Conservation (phyloP, 1,140 invertebrate genomes). For the Meteorus sp. region DNA sequence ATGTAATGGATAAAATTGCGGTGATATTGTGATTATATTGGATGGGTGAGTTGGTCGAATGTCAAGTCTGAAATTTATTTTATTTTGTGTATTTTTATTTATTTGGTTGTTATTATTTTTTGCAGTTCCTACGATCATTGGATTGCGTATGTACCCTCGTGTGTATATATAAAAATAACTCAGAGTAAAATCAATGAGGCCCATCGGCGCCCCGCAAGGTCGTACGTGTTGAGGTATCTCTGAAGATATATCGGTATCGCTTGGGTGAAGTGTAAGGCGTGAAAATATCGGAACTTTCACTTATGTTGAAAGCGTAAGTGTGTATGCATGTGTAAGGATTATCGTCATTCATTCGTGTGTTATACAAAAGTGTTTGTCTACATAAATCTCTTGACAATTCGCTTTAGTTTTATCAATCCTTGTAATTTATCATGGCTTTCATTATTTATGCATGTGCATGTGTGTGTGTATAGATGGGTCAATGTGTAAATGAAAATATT, state of each 20-base stretch:
- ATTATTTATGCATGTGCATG: too few relatives aligned
- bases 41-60: too few relatives aligned
- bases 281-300: conserved; percentile 27
- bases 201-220: conserved; percentile 20
- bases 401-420: too few relatives aligned
- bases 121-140: neutral
- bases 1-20: too few relatives aligned
- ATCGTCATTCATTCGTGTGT: neutral
- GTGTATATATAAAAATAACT: conserved; percentile 19
- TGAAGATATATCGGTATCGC: conserved; percentile 4
- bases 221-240: conserved; percentile 13
- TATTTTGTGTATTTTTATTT: neutral
- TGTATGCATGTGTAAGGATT: neutral
- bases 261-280: conserved; percentile 8
- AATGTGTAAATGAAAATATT: too few relatives aligned
- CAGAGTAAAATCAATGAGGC: conserved; percentile 17
- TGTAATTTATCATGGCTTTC: too few relatives aligned
- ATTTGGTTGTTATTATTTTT: neutral
- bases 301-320: conserved; percentile 9
- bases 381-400: neutral
- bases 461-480: too few relatives aligned
- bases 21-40: too few relatives aligned
- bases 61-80: too few relatives aligned
- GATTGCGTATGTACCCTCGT: neutral
- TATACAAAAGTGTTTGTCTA: too few relatives aligned